Evolutionary conservation across 2,888 invertebrate genomes (phyloP).

Genomic region (Metalampra italica): DNA sequence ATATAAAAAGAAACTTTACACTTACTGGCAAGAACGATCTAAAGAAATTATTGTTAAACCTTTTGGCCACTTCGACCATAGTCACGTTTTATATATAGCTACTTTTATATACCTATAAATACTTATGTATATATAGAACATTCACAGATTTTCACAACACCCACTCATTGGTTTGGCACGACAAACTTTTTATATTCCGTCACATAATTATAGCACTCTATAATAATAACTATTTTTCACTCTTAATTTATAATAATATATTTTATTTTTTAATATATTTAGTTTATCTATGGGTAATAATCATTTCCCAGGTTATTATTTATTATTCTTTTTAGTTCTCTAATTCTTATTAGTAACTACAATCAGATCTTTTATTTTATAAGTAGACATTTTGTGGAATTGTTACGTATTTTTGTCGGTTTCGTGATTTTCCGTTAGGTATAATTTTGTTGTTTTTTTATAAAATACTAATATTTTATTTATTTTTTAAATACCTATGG

Average conservation of each 20-base stretch:
- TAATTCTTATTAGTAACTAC: no score
- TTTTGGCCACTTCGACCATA: slow-evolving; percentile 50
- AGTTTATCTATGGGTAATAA: no score
- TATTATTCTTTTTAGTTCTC: no score
- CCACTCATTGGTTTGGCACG: slow-evolving; percentile 46
- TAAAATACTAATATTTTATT: no score
- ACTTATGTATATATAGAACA: slow-evolving; percentile 39
- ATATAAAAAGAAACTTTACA: slow-evolving; percentile 30
- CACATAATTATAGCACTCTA: neutral
- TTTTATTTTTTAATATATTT: no score
- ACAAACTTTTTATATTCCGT: slow-evolving; percentile 20
- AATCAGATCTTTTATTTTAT: no score
- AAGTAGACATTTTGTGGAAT: no score
- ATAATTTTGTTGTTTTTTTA: neutral
- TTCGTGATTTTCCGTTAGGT: no score
- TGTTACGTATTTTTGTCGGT: no score
- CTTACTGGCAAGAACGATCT: slow-evolving; percentile 68
- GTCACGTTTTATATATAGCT: slow-evolving; percentile 47
- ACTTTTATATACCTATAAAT: slow-evolving; percentile 29
- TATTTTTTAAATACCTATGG: no score
- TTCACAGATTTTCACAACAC: slow-evolving; percentile 41
- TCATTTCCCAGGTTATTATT: no score
- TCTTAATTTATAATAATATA: neutral
- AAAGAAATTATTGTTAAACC: slow-evolving; percentile 60
- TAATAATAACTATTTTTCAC: neutral